Evolutionary conservation across 2,888 invertebrate species (phyloP), one percentile per base, ranked within the genome.

Genomic region (Ophraella communa): DNA sequence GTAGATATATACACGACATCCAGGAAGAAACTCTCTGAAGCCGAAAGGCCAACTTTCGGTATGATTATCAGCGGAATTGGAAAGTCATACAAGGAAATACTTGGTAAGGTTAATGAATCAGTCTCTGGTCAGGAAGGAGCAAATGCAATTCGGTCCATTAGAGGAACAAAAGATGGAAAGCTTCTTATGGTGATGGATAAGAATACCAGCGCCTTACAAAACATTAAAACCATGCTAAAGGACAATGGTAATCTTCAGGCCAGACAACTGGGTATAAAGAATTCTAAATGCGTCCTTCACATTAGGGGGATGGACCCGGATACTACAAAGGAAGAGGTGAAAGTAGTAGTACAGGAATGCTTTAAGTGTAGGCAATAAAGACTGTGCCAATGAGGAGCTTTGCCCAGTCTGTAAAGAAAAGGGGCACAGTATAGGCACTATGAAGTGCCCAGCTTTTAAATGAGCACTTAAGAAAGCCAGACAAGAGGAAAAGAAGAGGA

Each of bases 261-360:
- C 51, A 51, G 51, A 27, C 20, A 27, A 24, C 20, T 42, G n/a
- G 14, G 8, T 7, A n/a, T 3, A 10, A 2, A 51, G 3, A 24
- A 17, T n/a, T 27, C 20, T 1, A 27, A 44, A 18, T 17, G 20
- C n/a, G 21, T 44, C 7, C 55, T 57, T 17, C 35, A 57, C 10
- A 45, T 57, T 10, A 57, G 57, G 44, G 47, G 57, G 0, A 18
- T 57, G 57, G 57, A 57, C 24, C 18, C 47, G 4, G 57, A 21
- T 5, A 42, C 47, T 11, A n/a, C 18, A 4, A 47, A 30, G n/a
- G 47, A 45, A 7, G 47, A 57, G 23, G 57, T 57, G 11, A 35
- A 14, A 14, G n/a, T 14, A 18, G 35, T 4, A 33, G 44, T 35
- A 18, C 8, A 57, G 11, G 23, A 47, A 14, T 3, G 10, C 2